These are phyloP conservation scores for Chascanopsetta lugubris DNA, from an alignment of 2,113 vertebrate genomes.

Conservation along the genomic window DNA sequence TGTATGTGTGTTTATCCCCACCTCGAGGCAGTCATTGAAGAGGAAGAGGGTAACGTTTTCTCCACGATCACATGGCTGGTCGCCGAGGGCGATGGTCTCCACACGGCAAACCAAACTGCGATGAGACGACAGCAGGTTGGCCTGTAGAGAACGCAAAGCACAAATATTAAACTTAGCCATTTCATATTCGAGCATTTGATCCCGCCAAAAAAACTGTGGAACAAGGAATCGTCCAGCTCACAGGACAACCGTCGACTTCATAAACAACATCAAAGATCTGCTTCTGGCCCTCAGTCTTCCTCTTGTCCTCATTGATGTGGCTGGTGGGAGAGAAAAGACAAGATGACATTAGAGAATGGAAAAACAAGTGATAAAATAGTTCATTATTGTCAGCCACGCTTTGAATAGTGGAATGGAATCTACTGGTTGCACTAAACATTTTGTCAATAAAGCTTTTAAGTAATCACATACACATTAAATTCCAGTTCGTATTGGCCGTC, in stretches of 20 bases:
- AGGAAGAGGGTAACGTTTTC: slow-evolving; percentile 97
- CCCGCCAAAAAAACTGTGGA: neutral
- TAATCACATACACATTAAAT: no score
- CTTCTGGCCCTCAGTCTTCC: slow-evolving; percentile 97
- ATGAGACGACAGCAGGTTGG: slow-evolving; percentile 96
- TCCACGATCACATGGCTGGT: slow-evolving; percentile 95
- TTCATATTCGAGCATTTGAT: no score
- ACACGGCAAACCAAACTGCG: slow-evolving; percentile 91
- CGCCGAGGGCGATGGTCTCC: slow-evolving; percentile 91
- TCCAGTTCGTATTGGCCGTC: no score
- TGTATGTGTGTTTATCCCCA: slow-evolving; percentile 52
- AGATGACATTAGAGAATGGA: neutral
- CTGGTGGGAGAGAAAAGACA: slow-evolving; percentile 63
- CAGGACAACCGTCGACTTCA: slow-evolving; percentile 97
- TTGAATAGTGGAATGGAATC: neutral
- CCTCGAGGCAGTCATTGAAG: slow-evolving; percentile 98
- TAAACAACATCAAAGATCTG: slow-evolving; percentile 99
- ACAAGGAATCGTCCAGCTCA: slow-evolving; percentile 77
- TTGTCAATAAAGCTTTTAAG: no score
- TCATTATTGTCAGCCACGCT: neutral
- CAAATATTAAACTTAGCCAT: neutral
- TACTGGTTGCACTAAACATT: no score
- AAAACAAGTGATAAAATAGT: neutral
- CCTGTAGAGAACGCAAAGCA: slow-evolving; percentile 75
- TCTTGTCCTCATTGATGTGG: slow-evolving; percentile 98